Percentiles rank a stretch among this genome's conserved stretches.
phyloP scores from a whole-genome alignment of 1,140 invertebrate genomes.

The Heliconius himera region DNA sequence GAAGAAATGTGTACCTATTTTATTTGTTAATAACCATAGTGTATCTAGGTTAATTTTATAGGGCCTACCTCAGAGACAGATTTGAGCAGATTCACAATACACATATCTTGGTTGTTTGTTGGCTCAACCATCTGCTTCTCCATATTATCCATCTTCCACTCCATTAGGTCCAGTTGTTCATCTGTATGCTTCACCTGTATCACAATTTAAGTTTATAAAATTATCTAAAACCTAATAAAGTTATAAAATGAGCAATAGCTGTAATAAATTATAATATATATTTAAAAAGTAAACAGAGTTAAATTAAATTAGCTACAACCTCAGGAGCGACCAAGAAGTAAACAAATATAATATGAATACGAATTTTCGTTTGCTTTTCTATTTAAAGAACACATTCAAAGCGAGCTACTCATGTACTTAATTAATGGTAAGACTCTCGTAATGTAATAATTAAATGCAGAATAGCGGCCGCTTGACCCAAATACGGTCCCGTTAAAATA shows the following conservation, averaged over 20 bases:
- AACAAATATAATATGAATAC: conserved; percentile 21
- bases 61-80: conserved; percentile 76
- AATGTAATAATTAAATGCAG: conserved; percentile 35
- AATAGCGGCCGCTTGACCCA: conserved; percentile 63
- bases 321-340: conserved; percentile 21
- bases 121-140: conserved; percentile 69
- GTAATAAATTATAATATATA: neutral
- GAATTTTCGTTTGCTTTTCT: neutral
- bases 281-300: neutral
- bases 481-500: conserved; percentile 38
- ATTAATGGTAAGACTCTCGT: conserved; percentile 16
- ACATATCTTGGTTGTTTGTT: conserved; percentile 68
- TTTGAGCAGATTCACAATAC: conserved; percentile 76
- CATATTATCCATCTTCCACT: conserved; percentile 78
- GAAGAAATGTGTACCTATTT: neutral
- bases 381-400: neutral
- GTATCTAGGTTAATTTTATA: neutral
- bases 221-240: neutral
- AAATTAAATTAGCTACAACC: neutral
- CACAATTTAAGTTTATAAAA: neutral
- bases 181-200: conserved; percentile 69
- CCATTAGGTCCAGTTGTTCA: conserved; percentile 77
- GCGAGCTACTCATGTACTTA: neutral
- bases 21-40: neutral
- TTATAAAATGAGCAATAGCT: neutral